Evolutionary conservation across 1,140 invertebrate genomes (phyloP).

Genomic region (Drosophila repleta): DNA sequence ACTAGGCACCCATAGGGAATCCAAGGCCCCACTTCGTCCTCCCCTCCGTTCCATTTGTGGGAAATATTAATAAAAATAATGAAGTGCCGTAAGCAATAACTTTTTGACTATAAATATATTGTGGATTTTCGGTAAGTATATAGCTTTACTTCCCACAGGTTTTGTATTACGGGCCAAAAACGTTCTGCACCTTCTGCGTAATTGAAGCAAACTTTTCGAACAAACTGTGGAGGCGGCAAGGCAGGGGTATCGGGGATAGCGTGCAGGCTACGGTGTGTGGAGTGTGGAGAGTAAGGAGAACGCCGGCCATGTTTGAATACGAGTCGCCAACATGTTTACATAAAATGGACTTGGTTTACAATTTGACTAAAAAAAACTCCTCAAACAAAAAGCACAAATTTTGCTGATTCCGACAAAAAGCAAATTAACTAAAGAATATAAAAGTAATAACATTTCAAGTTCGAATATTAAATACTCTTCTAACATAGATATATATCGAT

Average conservation of each 20-base stretch:
- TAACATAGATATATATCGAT: background rate
- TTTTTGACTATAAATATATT: slow-evolving; percentile 29
- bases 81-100: slow-evolving; percentile 58
- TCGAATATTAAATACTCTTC: slow-evolving; percentile 7
- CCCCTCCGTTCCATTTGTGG: background rate
- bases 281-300: slow-evolving; percentile 5
- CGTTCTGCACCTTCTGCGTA: slow-evolving; percentile 61
- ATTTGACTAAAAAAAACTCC: slow-evolving; percentile 48
- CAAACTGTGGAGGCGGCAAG: slow-evolving; percentile 2
- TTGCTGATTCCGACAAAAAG: slow-evolving; percentile 59
- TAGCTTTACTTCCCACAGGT: slow-evolving; percentile 80
- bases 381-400: slow-evolving; percentile 54
- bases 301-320: slow-evolving; percentile 70
- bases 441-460: background rate
- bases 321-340: slow-evolving; percentile 82
- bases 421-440: background rate
- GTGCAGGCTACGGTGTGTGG: too few relatives aligned
- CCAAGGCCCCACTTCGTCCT: background rate
- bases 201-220: slow-evolving; percentile 55
- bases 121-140: slow-evolving; percentile 47
- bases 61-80: slow-evolving; percentile 74
- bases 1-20: slow-evolving; percentile 21
- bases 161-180: slow-evolving; percentile 64
- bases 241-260: background rate
- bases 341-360: slow-evolving; percentile 76